Evolutionary conservation across 2,113 vertebrate species (phyloP).

Genomic region (Calidris pugnax): DNA sequence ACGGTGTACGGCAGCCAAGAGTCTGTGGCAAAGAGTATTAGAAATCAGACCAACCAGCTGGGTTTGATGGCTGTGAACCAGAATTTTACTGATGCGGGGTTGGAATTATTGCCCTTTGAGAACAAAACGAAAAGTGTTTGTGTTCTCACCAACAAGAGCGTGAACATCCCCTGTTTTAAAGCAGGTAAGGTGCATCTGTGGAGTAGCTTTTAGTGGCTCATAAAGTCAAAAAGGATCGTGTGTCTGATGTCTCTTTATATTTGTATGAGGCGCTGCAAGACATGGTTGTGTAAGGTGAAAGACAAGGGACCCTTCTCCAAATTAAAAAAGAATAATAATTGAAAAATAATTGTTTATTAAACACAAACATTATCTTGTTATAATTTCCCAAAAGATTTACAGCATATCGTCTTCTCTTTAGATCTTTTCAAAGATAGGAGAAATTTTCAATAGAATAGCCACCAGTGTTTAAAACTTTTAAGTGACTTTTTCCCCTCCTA

Average conservation of each 20-base stretch:
- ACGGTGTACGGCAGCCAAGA: slow-evolving; percentile 84
- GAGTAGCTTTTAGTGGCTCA: neutral
- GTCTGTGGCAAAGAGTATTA: slow-evolving; percentile 72
- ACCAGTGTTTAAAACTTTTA: neutral
- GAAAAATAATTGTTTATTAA: neutral
- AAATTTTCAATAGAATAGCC: neutral
- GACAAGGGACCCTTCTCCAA: neutral
- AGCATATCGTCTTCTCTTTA: neutral
- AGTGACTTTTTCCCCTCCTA: neutral
- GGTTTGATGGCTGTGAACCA: slow-evolving; percentile 86
- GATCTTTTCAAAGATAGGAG: neutral
- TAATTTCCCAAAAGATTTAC: neutral
- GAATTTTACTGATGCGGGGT: slow-evolving; percentile 75
- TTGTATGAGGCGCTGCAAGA: neutral
- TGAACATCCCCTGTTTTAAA: slow-evolving; percentile 73
- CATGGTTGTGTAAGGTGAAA: neutral
- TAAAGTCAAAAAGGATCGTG: neutral
- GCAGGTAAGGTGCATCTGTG: slow-evolving; percentile 51
- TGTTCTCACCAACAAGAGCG: slow-evolving; percentile 53
- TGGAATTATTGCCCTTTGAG: slow-evolving; percentile 81
- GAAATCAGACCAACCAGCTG: slow-evolving; percentile 78
- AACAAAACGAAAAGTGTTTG: slow-evolving; percentile 49
- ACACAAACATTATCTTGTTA: neutral
- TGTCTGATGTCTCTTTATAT: neutral
- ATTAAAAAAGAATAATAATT: neutral